Conservation (phyloP, 2,797 vertebrate species). For the Numenius phaeopus region DNA sequence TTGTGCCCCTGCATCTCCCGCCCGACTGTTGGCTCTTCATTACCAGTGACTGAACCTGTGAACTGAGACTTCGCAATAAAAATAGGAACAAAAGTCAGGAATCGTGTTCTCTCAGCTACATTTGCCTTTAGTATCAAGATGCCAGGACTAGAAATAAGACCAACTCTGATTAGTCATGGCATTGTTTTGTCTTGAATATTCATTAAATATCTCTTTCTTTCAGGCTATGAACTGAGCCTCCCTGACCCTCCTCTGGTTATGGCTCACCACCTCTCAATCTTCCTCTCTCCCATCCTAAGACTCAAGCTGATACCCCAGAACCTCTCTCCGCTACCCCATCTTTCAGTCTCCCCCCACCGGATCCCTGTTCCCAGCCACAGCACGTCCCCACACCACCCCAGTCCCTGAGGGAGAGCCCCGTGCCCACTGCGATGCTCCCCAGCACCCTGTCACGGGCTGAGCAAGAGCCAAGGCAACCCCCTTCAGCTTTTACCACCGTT, state of each 20-base stretch:
- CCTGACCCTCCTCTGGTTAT: not conserved
- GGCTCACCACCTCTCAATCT: not conserved
- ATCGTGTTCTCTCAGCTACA: not conserved
- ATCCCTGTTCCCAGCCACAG: not conserved
- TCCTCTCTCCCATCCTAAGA: not conserved
- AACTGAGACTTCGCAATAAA: not conserved
- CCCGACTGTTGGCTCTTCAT: rapidly evolving
- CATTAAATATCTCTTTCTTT: not conserved
- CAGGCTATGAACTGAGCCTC: not conserved
- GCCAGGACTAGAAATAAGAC: not conserved
- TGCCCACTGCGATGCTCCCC: not conserved
- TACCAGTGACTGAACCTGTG: not conserved
- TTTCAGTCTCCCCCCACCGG: not conserved
- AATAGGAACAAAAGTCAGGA: not conserved
- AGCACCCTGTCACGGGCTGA: rapidly evolving
- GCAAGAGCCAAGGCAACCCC: not conserved
- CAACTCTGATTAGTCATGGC: not conserved
- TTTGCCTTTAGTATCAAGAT: not conserved
- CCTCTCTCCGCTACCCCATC: rapidly evolving
- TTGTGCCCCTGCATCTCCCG: not conserved
- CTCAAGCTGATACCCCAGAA: not conserved
- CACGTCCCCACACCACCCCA: rapidly evolving
- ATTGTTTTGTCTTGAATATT: not conserved
- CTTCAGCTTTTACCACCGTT: not conserved
- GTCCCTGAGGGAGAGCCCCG: rapidly evolving